Conservation (phyloP, 2,888 invertebrate genomes). For the Horisme vitalbata region DNA sequence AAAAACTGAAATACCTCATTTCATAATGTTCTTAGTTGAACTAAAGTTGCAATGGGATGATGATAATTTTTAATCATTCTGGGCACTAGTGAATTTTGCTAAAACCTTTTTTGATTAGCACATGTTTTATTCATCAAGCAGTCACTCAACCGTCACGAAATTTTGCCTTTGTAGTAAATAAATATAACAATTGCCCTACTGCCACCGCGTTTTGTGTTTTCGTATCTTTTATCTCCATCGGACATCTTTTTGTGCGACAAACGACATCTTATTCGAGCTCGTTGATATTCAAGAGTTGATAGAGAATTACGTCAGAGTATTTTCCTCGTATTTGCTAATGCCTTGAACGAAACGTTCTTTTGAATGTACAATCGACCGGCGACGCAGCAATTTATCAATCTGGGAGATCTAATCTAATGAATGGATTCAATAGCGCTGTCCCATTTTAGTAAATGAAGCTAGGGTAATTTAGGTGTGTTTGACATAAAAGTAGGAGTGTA, state of each 20-base stretch:
- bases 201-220: slow-evolving; percentile 30
- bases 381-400: slow-evolving; percentile 21
- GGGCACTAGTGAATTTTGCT: slow-evolving; percentile 33
- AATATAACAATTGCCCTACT: slow-evolving; percentile 30
- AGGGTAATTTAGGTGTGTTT: slow-evolving; percentile 16
- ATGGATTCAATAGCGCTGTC: slow-evolving; percentile 22
- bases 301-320: slow-evolving; percentile 39
- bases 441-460: slow-evolving; percentile 21
- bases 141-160: slow-evolving; percentile 41
- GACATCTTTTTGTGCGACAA: slow-evolving; percentile 33
- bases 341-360: slow-evolving; percentile 31
- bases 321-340: slow-evolving; percentile 27
- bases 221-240: slow-evolving; percentile 29
- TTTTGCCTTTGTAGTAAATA: slow-evolving; percentile 35
- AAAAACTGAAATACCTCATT: slow-evolving; percentile 5
- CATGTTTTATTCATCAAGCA: slow-evolving; percentile 47
- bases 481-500: slow-evolving; percentile 14
- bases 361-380: slow-evolving; percentile 16
- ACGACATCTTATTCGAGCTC: slow-evolving; percentile 38
- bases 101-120: slow-evolving; percentile 37
- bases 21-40: too few relatives aligned
- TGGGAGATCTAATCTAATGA: slow-evolving; percentile 22
- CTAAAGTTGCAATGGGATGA: too few relatives aligned
- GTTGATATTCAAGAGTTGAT: slow-evolving; percentile 37
- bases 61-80: too few relatives aligned